Conservation (phyloP, 2,888 invertebrate genomes). For the Xestia sexstrigata region DNA sequence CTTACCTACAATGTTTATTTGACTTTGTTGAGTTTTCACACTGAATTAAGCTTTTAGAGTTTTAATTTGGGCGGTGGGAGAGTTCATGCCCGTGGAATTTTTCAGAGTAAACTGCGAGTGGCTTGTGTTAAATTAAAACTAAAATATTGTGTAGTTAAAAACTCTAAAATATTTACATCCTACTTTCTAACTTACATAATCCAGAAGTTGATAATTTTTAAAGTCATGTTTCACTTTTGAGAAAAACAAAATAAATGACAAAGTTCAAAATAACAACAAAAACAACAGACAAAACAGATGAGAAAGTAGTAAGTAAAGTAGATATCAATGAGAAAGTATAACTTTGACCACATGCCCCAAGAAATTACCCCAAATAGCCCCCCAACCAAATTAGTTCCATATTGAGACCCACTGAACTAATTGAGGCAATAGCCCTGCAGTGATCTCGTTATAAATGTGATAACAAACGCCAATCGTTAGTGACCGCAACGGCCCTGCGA, state of each 20-base stretch:
- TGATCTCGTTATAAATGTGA: slow-evolving; percentile 66
- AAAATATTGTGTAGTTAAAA: neutral
- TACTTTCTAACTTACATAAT: neutral
- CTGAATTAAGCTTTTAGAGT: slow-evolving; percentile 57
- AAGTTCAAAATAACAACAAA: neutral
- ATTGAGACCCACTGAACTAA: slow-evolving; percentile 44
- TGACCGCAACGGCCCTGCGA: slow-evolving; percentile 50
- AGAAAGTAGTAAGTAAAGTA: too few species aligned
- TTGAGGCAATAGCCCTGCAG: slow-evolving; percentile 55
- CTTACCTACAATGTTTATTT: slow-evolving; percentile 67
- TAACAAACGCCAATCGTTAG: slow-evolving; percentile 70
- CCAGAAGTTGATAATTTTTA: neutral
- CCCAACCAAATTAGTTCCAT: slow-evolving; percentile 21
- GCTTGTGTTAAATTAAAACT: slow-evolving; percentile 2
- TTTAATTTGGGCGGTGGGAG: slow-evolving; percentile 57
- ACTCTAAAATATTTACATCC: neutral
- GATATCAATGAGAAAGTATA: neutral
- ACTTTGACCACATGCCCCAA: neutral
- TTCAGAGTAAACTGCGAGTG: slow-evolving; percentile 8
- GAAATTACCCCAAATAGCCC: neutral
- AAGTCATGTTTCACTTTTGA: neutral
- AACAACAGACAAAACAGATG: neutral
- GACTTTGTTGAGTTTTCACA: slow-evolving; percentile 68
- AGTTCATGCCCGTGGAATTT: slow-evolving; percentile 11
- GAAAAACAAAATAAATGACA: neutral